Evolutionary conservation across 92 coral and sea anemone species (phyloP), one percentile per base, ranked within the genome.

Genomic region (Parazoanthus atlanticus): DNA sequence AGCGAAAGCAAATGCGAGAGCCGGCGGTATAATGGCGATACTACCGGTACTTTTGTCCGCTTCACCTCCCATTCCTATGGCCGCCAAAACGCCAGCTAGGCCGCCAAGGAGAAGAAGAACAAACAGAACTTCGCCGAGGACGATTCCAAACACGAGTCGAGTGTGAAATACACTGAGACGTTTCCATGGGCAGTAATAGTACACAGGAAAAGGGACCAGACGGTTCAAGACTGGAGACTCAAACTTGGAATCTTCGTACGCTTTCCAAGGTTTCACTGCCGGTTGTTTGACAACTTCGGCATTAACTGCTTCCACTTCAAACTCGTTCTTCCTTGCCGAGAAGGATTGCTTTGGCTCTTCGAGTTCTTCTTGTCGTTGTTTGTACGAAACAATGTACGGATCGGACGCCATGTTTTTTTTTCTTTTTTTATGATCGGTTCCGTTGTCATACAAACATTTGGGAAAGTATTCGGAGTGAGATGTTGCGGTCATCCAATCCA

Each of bases 191-290:
- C 89, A 84, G 23, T 82, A 75, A 82, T 93, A 93, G 34, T 30
- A 88, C 29, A 85, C 26, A 13, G 89, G 92, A 28, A 84, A 90
- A 3, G 93, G 91, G 1, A 90, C 86, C 76, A 91, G 86, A 76
- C 94, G 92, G 81, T 93, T 93, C 32, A 93, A 75, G 34, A 93
- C 92, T 2, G 96, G 96, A 2, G 96, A 91, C 31, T 93, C 96
- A 74, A 89, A 93, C 88, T 91, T 93, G 47, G 93, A 86, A 76
- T 91, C 91, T 80, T 93, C 93, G 85, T 93, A 93, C 3, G 89
- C 58, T 49, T 61, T 86, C 93, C 96, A 93, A 12, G 85, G 80
- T 54, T 91, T 80, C 33, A 61, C 61, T 26, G 30, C 74, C 69
- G 78, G 11, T 6, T 49, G 46, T 47, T 79, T 86, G 56, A 75